phyloP scores from a whole-genome alignment of 2,797 vertebrate genomes.

The Mycteria americana region DNA sequence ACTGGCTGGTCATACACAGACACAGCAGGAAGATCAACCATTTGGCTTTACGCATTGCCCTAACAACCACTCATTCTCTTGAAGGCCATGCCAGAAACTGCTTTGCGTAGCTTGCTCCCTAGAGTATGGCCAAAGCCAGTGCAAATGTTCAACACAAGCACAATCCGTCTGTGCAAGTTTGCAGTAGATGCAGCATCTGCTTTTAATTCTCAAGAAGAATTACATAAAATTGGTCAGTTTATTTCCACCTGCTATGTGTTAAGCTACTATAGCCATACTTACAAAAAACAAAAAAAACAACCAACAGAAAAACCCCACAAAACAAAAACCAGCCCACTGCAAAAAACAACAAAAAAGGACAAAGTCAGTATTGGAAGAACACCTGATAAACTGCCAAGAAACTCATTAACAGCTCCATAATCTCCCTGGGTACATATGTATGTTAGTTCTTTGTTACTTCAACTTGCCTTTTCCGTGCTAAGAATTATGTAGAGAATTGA shows the following conservation, averaged over 20 bases:
- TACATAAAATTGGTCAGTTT: background rate
- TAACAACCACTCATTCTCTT: background rate
- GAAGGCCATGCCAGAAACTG: background rate
- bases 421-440: background rate
- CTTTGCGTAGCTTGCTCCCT: background rate
- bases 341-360: background rate
- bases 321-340: background rate
- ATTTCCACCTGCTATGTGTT: background rate
- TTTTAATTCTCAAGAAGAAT: background rate
- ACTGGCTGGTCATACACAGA: background rate
- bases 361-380: background rate
- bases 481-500: background rate
- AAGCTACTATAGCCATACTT: background rate
- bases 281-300: background rate
- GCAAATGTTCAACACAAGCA: background rate
- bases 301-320: background rate
- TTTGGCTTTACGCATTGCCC: fast-evolving
- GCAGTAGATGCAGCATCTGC: background rate
- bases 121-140: background rate
- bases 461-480: background rate
- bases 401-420: background rate
- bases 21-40: background rate
- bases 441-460: background rate
- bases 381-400: background rate
- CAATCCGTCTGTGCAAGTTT: background rate